Evolutionary conservation across 2,888 invertebrate genomes (phyloP), one percentile per base, ranked within the genome.

Genomic region (Phania funesta): DNA sequence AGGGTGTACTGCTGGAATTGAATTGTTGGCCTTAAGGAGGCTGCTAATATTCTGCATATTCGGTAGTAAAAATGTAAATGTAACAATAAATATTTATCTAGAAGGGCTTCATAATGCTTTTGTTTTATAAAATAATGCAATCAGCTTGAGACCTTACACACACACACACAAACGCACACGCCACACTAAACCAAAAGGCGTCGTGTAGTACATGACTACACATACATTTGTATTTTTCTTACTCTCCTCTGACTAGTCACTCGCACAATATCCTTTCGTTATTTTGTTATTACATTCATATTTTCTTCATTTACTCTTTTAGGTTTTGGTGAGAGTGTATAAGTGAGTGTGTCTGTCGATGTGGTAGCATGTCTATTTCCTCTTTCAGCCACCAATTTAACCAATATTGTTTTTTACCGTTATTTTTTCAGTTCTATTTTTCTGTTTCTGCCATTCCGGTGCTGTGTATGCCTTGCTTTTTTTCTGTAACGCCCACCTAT

Each of bases 401-500:
- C 70, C 76, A 77, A 76, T 76, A 77, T 75, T 68, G 50, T 71
- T 58, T 71, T 77, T 73, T 70, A 56, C 48, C 52, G 50, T 74
- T 67, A 52, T 76, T 56, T 41, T 65, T 29, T 41, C 20, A 11
- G 44, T 48, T 29, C 75, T 65, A 24, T 67, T 41, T 29, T 50
- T 68, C 35, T 16, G 8, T 67, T 8, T 35, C 29, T n/a, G 24
- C 29, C 60, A 38, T 56, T 50, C 35, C 65, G 35, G 11, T 52
- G 18, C 65, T 35, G 11, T 52, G 18, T 38, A 26, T 50, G 68
- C 20, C 24, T 11, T 56, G 56, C 16, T 38, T 41, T 64, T 29
- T 56, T 46, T 56, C 20, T 88, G 87, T 84, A 86, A 88, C 87
- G 88, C 87, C 88, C 87, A 88, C 88, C 86, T 87, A 86, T 88